phyloP scores from a whole-genome alignment of 2,888 invertebrate species.

The Drosophila villosipedis region DNA sequence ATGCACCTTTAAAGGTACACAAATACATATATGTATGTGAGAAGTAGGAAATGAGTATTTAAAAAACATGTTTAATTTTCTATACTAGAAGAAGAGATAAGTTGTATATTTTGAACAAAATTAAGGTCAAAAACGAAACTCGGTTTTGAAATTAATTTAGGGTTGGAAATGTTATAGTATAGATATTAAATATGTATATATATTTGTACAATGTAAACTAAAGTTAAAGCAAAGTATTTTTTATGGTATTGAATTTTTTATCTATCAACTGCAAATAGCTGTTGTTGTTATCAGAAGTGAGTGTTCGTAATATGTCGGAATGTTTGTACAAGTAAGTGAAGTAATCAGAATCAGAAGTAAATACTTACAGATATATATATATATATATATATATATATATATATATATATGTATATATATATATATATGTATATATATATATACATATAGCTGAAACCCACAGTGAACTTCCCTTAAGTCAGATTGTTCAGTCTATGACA shows the following conservation, averaged over 20 bases:
- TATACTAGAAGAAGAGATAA: neutral
- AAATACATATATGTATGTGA: neutral
- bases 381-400: neutral
- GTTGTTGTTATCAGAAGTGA: neutral
- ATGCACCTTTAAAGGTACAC: constrained; percentile 59
- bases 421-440: neutral
- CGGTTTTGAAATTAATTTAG: neutral
- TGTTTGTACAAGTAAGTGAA: constrained; percentile 1
- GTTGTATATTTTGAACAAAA: neutral
- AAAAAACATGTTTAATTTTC: neutral
- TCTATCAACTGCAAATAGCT: constrained; percentile 3
- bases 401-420: neutral
- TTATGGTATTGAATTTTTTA: neutral
- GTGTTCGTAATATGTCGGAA: neutral
- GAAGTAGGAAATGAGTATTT: neutral
- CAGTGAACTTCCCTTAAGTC: neutral
- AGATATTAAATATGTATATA: neutral
- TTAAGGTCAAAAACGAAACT: neutral
- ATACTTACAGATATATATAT: neutral
- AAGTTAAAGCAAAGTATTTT: neutral
- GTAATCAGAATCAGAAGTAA: neutral
- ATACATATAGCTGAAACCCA: neutral
- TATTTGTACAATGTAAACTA: neutral
- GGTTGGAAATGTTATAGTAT: neutral
- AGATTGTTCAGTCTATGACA: neutral